Percentiles rank a stretch among this genome's conserved stretches.
phyloP scores from a whole-genome alignment of 2,888 invertebrate species.

The Drosophila eohydei region DNA sequence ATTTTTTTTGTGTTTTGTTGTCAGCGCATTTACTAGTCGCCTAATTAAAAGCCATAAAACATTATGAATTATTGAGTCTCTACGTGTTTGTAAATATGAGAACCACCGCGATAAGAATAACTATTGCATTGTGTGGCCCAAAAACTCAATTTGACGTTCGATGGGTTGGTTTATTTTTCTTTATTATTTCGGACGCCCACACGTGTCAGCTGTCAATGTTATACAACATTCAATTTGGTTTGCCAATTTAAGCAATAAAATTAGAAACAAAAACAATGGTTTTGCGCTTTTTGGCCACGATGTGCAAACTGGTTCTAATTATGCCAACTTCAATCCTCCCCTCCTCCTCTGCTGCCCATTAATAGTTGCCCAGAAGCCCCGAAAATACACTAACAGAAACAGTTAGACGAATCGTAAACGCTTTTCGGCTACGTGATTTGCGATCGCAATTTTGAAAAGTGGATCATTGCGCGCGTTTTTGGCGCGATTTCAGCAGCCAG shows the following conservation, averaged over 20 bases:
- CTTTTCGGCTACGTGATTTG: constrained; percentile 71
- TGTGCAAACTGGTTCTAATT: constrained; percentile 74
- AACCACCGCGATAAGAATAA: constrained; percentile 28
- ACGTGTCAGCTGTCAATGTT: constrained; percentile 66
- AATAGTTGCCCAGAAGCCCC: constrained; percentile 48
- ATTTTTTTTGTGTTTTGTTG: background rate
- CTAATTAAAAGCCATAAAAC: constrained; percentile 48
- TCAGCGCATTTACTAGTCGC: constrained; percentile 18
- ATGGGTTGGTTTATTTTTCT: constrained; percentile 7
- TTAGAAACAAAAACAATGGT: constrained; percentile 15
- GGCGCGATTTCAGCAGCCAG: constrained; percentile 46
- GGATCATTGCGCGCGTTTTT: constrained; percentile 68
- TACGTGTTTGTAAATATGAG: constrained; percentile 63
- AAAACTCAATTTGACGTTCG: constrained; percentile 9
- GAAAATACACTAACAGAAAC: constrained; percentile 47
- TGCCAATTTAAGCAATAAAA: constrained; percentile 60
- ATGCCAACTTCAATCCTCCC: constrained; percentile 49
- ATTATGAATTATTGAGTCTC: constrained; percentile 7
- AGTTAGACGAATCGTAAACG: constrained; percentile 73
- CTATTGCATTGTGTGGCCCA: constrained; percentile 28
- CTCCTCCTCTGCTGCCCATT: constrained; percentile 11
- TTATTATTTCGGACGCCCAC: constrained; percentile 56
- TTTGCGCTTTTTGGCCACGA: constrained; percentile 44
- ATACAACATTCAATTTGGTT: constrained; percentile 63
- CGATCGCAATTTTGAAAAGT: constrained; percentile 65